These are phyloP conservation scores for Galleria mellonella DNA, from an alignment of 1,140 invertebrate species.

Conservation along the genomic window DNA sequence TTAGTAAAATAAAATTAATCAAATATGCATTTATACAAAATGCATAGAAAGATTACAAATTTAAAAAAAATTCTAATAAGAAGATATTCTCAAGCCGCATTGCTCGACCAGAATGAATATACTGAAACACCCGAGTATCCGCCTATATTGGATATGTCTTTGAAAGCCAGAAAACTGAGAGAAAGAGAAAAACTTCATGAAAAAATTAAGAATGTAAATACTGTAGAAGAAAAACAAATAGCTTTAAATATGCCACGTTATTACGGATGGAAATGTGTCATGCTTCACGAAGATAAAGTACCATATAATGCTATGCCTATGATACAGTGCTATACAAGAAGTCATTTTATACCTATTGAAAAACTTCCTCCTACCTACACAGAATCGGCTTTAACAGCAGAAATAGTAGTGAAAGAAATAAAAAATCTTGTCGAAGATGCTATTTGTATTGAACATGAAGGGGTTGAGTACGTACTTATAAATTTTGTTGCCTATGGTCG, in stretches of 20 bases:
- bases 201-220: slow-evolving; percentile 78
- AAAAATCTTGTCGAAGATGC: slow-evolving; percentile 77
- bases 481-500: slow-evolving; percentile 4
- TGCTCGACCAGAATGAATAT: slow-evolving; percentile 49
- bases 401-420: slow-evolving; percentile 64
- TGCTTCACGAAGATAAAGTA: slow-evolving; percentile 76
- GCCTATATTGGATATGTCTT: slow-evolving; percentile 75
- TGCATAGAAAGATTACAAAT: slow-evolving; percentile 39
- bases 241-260: slow-evolving; percentile 86
- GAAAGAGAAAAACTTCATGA: slow-evolving; percentile 70
- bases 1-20: not conserved
- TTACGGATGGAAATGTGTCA: slow-evolving; percentile 82
- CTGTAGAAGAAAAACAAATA: slow-evolving; percentile 88
- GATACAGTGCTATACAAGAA: slow-evolving; percentile 83
- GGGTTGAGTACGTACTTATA: slow-evolving; percentile 67
- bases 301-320: slow-evolving; percentile 81
- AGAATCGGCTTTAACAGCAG: slow-evolving; percentile 57
- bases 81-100: slow-evolving; percentile 31
- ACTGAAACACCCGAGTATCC: slow-evolving; percentile 76
- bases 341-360: slow-evolving; percentile 73
- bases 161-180: slow-evolving; percentile 50
- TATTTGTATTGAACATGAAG: slow-evolving; percentile 74
- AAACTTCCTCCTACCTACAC: slow-evolving; percentile 75
- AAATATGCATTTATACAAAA: slow-evolving; percentile 36
- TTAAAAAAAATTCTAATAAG: slow-evolving; percentile 28